A percentile compares a stretch with the other conserved stretches of the same genome.
Conservation (phyloP, 2,888 invertebrate genomes). For the Acanthopleura granulata region DNA sequence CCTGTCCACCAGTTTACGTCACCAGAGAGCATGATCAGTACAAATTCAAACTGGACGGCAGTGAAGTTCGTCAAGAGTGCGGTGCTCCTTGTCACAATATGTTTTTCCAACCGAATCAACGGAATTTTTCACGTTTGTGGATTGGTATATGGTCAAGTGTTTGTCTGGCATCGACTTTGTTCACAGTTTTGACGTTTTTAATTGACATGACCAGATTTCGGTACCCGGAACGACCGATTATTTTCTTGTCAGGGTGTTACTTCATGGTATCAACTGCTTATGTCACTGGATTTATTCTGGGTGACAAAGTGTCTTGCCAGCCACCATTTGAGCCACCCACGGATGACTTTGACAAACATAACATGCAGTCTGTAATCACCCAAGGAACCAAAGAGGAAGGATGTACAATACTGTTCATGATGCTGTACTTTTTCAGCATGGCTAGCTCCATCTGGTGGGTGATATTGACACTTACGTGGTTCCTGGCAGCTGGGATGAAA, state of each 20-base stretch:
- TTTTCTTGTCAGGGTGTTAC: conserved; percentile 96
- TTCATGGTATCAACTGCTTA: conserved; percentile 94
- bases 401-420: conserved; percentile 96
- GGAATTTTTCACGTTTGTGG: conserved; percentile 89
- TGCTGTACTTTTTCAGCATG: conserved; percentile 92
- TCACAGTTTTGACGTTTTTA: conserved; percentile 84
- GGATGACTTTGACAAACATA: conserved; percentile 27
- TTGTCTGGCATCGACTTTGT: conserved; percentile 90
- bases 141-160: conserved; percentile 93
- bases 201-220: conserved; percentile 95
- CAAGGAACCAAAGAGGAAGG: conserved; percentile 77
- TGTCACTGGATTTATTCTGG: conserved; percentile 74
- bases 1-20: conserved; percentile 5
- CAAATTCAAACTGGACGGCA: conserved; percentile 14
- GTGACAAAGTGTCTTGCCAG: conserved; percentile 70
- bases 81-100: conserved; percentile 88
- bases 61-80: conserved; percentile 64
- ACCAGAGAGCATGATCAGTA: background rate
- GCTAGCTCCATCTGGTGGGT: conserved; percentile 99
- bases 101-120: conserved; percentile 87
- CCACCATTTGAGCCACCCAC: conserved; percentile 51
- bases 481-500: conserved; percentile 94
- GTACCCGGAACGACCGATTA: conserved; percentile 97
- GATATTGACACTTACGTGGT: conserved; percentile 95
- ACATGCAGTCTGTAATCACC: conserved; percentile 67